phyloP scores from a whole-genome alignment of 2,888 invertebrate genomes.

The Cheilosia vernalis region DNA sequence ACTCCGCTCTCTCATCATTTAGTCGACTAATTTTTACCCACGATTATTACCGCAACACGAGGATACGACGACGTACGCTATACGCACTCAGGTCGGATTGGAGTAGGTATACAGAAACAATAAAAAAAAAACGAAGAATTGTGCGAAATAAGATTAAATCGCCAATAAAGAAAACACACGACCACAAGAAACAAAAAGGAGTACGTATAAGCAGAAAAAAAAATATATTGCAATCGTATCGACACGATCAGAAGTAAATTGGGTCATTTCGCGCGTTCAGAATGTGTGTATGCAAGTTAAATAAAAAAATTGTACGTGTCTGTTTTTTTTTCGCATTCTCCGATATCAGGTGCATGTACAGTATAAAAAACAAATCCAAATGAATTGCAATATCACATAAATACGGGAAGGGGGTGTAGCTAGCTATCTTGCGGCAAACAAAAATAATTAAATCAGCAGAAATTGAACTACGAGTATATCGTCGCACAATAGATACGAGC shows the following conservation, averaged over 20 bases:
- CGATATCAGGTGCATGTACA: slow-evolving; percentile 62
- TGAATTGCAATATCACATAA: slow-evolving; percentile 19
- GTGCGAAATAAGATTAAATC: slow-evolving; percentile 75
- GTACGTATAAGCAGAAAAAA: slow-evolving; percentile 53
- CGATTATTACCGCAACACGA: slow-evolving; percentile 29
- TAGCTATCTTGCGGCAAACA: slow-evolving; percentile 19
- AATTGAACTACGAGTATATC: slow-evolving; percentile 33
- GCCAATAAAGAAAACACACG: slow-evolving; percentile 70
- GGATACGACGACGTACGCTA: background rate
- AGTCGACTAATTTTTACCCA: slow-evolving; percentile 42
- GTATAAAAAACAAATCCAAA: background rate
- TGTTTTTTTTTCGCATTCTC: slow-evolving; percentile 56
- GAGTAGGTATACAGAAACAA: too few species aligned
- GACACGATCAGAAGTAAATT: slow-evolving; percentile 72
- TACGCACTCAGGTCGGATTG: slow-evolving; percentile 18
- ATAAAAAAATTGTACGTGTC: slow-evolving; percentile 10
- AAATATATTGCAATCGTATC: slow-evolving; percentile 70
- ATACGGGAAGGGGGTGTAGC: slow-evolving; percentile 31
- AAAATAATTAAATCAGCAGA: slow-evolving; percentile 60
- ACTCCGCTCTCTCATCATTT: slow-evolving; percentile 42
- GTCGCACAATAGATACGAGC: slow-evolving; percentile 38
- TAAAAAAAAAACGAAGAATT: slow-evolving; percentile 25
- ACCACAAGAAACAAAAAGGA: slow-evolving; percentile 48
- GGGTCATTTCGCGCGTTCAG: slow-evolving; percentile 74
- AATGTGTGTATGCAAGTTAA: slow-evolving; percentile 69